These are phyloP conservation scores for Apantesis nais DNA, from an alignment of 2,888 invertebrate genomes.

Conservation along the genomic window DNA sequence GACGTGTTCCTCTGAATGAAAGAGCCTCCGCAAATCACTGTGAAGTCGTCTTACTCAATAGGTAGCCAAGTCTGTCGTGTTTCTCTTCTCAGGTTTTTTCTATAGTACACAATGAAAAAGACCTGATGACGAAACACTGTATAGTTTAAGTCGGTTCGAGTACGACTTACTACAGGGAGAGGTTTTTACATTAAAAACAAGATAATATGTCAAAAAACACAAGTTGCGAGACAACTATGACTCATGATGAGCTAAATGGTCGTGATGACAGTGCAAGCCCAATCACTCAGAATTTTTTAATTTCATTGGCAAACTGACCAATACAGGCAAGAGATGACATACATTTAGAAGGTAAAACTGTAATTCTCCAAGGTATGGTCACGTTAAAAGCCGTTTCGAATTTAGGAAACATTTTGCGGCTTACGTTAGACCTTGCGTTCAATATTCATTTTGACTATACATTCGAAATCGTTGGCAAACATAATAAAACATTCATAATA, in stretches of 20 bases:
- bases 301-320: not conserved
- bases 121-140: not conserved
- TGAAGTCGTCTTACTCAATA: not conserved
- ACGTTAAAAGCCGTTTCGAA: not conserved
- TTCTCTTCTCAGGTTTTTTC: no score
- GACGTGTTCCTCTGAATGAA: no score
- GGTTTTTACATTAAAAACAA: not conserved
- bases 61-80: not conserved
- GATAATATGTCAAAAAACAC: not conserved
- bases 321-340: not conserved
- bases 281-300: not conserved
- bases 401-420: not conserved
- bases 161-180: not conserved
- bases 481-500: not conserved
- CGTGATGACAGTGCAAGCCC: not conserved
- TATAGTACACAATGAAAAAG: no score
- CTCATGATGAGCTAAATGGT: not conserved
- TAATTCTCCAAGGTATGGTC: not conserved
- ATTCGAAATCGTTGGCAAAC: not conserved
- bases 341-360: not conserved
- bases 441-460: not conserved
- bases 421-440: not conserved
- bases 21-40: not conserved
- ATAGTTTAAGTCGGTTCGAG: not conserved
- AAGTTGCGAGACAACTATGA: no score